Evolutionary conservation across 64 coral and sea anemone species (phyloP).

Genomic region (Actinia tenebrosa): DNA sequence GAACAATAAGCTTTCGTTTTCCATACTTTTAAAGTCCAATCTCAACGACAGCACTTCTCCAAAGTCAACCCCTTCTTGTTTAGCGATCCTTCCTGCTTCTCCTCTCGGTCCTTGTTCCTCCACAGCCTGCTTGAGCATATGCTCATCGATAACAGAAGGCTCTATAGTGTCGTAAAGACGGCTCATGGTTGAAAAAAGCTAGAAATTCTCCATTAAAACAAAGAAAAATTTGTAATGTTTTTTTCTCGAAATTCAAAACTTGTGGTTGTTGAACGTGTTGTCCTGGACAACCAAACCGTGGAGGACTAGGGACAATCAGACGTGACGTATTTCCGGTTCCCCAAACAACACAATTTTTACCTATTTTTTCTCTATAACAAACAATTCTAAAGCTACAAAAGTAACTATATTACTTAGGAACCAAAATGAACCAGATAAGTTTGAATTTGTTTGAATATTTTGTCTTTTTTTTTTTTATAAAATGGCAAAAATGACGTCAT

Average conservation of each 20-base stretch:
- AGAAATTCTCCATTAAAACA: slow-evolving; percentile 35
- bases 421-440: neutral
- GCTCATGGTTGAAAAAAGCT: slow-evolving; percentile 66
- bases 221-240: slow-evolving; percentile 45
- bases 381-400: no score
- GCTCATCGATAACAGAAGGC: slow-evolving; percentile 99
- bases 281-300: slow-evolving; percentile 64
- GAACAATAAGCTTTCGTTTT: neutral
- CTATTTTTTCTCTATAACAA: no score
- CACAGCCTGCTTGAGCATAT: slow-evolving; percentile 94
- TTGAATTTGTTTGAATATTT: neutral
- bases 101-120: slow-evolving; percentile 98
- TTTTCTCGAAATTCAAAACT: neutral
- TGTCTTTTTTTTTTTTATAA: neutral
- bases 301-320: neutral
- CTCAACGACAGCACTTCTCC: slow-evolving; percentile 71
- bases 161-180: slow-evolving; percentile 99
- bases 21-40: slow-evolving; percentile 97
- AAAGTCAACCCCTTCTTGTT: slow-evolving; percentile 93
- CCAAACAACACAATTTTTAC: no score
- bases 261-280: slow-evolving; percentile 45
- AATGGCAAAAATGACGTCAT: neutral
- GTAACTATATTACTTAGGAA: no score
- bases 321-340: neutral
- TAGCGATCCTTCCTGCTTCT: slow-evolving; percentile 95